These are phyloP conservation scores for Phataginus tricuspis DNA, from an alignment of 2,797 vertebrate genomes.

Conservation along the genomic window DNA sequence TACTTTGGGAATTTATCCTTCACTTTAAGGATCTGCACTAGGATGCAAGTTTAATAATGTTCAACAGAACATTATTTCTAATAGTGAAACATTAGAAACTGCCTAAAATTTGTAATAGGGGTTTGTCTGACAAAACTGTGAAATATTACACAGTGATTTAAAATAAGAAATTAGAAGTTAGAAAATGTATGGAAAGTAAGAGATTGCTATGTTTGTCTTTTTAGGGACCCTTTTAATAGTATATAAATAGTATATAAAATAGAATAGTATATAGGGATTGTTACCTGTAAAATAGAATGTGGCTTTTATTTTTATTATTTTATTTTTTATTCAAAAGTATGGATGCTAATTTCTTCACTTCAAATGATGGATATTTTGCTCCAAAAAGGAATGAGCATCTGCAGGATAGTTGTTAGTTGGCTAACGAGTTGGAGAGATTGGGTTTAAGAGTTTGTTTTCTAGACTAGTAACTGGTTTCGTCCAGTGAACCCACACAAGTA, in stretches of 20 bases:
- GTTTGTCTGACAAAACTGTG: background rate
- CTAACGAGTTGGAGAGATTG: background rate
- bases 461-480: background rate
- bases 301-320: background rate
- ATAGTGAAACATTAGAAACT: background rate
- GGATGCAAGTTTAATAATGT: background rate
- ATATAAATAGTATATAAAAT: background rate
- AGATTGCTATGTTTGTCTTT: background rate
- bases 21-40: background rate
- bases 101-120: background rate
- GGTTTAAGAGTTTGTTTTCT: background rate
- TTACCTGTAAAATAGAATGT: slow-evolving; percentile 31
- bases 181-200: slow-evolving; percentile 14
- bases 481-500: background rate
- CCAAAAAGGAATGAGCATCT: slow-evolving; percentile 1
- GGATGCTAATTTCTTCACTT: background rate
- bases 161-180: slow-evolving; percentile 35
- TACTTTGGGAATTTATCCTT: background rate
- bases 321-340: background rate
- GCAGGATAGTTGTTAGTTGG: background rate
- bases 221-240: background rate
- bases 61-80: slow-evolving; percentile 4
- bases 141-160: background rate
- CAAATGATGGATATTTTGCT: background rate
- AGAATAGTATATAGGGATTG: background rate